These are phyloP conservation scores for Rhabdornis inornatus DNA, from an alignment of 2,113 vertebrate species.

Conservation along the genomic window DNA sequence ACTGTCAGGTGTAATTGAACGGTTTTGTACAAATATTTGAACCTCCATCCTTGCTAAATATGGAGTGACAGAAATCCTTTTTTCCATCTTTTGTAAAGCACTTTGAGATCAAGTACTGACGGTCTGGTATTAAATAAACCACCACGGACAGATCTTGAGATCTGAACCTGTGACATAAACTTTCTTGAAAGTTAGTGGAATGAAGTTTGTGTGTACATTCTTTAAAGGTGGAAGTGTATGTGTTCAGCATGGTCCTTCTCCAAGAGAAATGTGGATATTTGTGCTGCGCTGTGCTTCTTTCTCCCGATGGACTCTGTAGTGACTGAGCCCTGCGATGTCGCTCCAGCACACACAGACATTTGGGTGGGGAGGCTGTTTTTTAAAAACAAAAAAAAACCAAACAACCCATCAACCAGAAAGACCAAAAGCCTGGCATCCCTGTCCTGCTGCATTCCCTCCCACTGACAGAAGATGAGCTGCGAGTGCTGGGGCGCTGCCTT, in stretches of 20 bases:
- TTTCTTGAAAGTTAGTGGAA: neutral
- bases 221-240: neutral
- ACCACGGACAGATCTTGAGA: neutral
- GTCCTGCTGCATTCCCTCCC: neutral
- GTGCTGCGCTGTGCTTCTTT: neutral
- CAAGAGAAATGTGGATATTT: neutral
- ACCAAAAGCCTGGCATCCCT: neutral
- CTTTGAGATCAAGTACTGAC: constrained; percentile 48
- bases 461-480: constrained; percentile 9
- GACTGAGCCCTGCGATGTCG: neutral
- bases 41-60: neutral
- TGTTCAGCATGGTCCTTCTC: neutral
- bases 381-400: neutral
- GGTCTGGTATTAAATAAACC: neutral
- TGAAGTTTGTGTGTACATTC: neutral
- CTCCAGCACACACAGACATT: neutral
- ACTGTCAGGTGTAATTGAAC: neutral
- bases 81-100: constrained; percentile 47
- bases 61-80: neutral
- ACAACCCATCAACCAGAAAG: neutral
- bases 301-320: neutral
- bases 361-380: neutral
- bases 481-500: constrained; percentile 52
- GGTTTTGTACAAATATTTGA: neutral
- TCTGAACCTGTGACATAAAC: neutral